Evolutionary conservation across 2,113 vertebrate genomes (phyloP), one percentile per base, ranked within the genome.

Genomic region (Porphyrio hochstetteri): DNA sequence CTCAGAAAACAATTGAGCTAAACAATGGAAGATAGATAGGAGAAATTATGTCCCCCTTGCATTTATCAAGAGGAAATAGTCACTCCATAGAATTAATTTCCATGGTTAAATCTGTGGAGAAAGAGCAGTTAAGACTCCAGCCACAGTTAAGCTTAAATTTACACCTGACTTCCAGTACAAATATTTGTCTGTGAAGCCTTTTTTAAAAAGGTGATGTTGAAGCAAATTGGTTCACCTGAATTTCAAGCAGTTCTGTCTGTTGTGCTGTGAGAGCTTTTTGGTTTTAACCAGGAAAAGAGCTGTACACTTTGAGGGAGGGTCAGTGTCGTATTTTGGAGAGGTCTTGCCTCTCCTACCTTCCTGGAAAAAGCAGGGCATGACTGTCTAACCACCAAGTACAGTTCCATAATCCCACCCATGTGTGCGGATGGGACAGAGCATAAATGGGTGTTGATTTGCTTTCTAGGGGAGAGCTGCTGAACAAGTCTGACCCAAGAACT

Each of bases 301-400:
- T 38, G 24, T 0, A 5, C 24, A 13, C 2, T 65, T 65, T 80
- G 59, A 65, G 38, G 67, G n/a, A 29, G 42, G 48, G 12, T 76
- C 15, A 59, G 23, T 31, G 52, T 55, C 2, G 0, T 33, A 5
- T 53, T 75, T 88, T 44, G 74, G 31, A 40, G 61, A 50, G 46
- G 18, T 35, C 19, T 74, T 67, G 3, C n/a, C 44, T 35, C 44
- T 40, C 29, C 25, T 40, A 5, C 16, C 69, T 35, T 44, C 16
- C 1, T 9, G 17, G 31, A 46, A 19, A 40, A 44, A 68, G 24
- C 36, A 59, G 24, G 27, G 46, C 53, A 48, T 0, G 1, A 9
- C 29, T 46, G 50, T n/a, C 61, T n/a, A 19, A 25, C 10, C 9
- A 28, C 10, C 27, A 5, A 52, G 38, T 33, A 46, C 40, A 35